Percentiles rank a stretch among this genome's conserved stretches.
Evolutionary conservation across 2,113 vertebrate genomes (phyloP).

Genomic region (Vulpes ferrilata): DNA sequence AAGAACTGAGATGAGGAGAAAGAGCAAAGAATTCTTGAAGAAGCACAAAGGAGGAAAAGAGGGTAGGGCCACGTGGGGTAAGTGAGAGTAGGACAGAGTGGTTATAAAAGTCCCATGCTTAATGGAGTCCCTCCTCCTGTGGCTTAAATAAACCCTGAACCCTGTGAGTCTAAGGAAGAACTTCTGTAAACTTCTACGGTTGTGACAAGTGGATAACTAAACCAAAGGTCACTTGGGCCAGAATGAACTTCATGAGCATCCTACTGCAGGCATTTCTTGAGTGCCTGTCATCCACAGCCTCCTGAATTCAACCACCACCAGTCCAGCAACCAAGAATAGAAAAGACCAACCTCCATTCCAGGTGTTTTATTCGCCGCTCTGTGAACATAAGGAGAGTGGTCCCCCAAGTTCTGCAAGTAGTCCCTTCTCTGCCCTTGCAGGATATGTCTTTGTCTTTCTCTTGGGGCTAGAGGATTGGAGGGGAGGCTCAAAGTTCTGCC

Average conservation of each 20-base stretch:
- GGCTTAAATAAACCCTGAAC: background rate
- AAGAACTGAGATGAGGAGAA: background rate
- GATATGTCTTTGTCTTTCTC: background rate
- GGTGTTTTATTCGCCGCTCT: background rate
- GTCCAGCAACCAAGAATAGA: background rate
- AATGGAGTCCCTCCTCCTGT: background rate
- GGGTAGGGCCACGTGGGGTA: rapidly evolving
- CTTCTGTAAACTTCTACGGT: background rate
- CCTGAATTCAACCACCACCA: background rate
- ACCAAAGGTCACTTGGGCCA: background rate
- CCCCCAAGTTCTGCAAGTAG: background rate
- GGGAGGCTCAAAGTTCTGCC: background rate
- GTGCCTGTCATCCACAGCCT: background rate
- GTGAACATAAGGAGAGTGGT: background rate
- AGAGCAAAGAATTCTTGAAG: background rate
- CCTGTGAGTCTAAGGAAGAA: background rate
- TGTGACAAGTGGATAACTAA: background rate
- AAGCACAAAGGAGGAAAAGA: background rate
- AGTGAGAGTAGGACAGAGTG: too few relatives aligned
- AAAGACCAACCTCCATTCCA: background rate
- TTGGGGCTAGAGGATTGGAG: background rate
- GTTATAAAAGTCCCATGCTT: background rate
- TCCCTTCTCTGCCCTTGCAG: background rate
- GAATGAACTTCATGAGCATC: background rate
- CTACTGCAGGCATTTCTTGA: background rate